A percentile compares a stretch with the other conserved stretches of the same genome.
These are phyloP conservation scores for Phasianus colchicus DNA, from an alignment of 2,113 vertebrate species.

Conservation along the genomic window DNA sequence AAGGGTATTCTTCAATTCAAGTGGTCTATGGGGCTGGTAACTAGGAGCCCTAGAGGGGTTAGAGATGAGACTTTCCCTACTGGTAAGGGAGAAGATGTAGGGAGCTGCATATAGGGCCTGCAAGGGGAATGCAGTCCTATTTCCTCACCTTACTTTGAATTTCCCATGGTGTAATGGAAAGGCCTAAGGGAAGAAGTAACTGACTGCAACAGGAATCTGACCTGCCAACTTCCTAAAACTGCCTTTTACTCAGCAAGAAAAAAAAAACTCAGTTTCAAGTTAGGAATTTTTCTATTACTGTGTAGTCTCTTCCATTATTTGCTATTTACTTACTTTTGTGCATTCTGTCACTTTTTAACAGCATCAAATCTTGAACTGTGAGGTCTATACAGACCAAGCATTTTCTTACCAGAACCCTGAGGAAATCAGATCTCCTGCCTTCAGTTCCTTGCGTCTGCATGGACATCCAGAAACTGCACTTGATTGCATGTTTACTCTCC, in stretches of 20 bases:
- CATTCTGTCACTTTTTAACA: background rate
- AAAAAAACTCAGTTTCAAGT: background rate
- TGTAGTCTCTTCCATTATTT: background rate
- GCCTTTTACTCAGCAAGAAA: background rate
- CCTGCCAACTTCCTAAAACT: background rate
- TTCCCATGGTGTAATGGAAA: background rate
- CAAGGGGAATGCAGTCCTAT: background rate
- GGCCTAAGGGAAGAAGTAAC: accelerated
- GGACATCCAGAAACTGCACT: background rate
- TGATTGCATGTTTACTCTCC: background rate
- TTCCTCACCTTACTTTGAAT: background rate
- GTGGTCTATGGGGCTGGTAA: background rate
- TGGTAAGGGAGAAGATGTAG: background rate
- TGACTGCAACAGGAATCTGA: background rate
- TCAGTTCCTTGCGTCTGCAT: background rate
- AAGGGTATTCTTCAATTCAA: background rate
- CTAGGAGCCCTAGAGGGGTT: background rate
- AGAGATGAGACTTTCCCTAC: background rate
- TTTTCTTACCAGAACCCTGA: background rate
- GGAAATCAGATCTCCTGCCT: background rate
- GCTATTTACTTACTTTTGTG: background rate
- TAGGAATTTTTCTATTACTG: background rate
- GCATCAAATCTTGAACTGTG: background rate
- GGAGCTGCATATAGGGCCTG: background rate
- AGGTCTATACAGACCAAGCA: background rate